Evolutionary conservation across 2,113 vertebrate species (phyloP).

Genomic region (Erpornis zantholeuca): DNA sequence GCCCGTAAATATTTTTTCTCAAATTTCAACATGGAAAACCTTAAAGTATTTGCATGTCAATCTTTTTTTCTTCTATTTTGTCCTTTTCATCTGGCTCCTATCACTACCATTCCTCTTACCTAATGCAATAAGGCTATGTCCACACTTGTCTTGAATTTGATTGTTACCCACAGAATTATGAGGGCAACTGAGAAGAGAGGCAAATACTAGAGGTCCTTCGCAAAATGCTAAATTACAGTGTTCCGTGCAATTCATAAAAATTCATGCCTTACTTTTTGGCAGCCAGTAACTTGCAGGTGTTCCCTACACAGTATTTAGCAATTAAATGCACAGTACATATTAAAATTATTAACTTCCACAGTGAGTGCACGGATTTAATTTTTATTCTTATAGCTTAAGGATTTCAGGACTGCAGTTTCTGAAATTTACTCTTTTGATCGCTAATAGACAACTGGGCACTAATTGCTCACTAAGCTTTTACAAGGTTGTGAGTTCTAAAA

Average conservation of each 20-base stretch:
- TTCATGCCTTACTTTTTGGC: neutral
- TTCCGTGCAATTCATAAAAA: neutral
- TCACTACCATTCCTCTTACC: neutral
- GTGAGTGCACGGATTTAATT: neutral
- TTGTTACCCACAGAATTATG: neutral
- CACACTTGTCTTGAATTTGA: neutral
- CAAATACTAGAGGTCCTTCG: neutral
- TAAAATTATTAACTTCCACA: conserved; percentile 4
- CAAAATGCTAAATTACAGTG: neutral
- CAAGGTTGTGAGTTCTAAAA: neutral
- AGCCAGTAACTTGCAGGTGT: neutral
- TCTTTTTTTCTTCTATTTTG: neutral
- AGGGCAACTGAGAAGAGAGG: neutral
- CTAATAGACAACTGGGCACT: neutral
- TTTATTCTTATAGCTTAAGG: neutral
- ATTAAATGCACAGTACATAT: neutral
- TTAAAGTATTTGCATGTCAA: neutral
- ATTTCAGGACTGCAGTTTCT: neutral
- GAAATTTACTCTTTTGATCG: neutral
- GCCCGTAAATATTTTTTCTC: neutral
- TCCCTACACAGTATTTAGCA: neutral
- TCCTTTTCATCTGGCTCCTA: neutral
- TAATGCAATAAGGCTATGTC: neutral
- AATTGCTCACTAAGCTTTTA: neutral
- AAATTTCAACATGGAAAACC: neutral